A percentile compares a stretch with the other conserved stretches of the same genome.
Evolutionary conservation across 2,888 invertebrate genomes (phyloP).

Genomic region (Philonicus albiceps): DNA sequence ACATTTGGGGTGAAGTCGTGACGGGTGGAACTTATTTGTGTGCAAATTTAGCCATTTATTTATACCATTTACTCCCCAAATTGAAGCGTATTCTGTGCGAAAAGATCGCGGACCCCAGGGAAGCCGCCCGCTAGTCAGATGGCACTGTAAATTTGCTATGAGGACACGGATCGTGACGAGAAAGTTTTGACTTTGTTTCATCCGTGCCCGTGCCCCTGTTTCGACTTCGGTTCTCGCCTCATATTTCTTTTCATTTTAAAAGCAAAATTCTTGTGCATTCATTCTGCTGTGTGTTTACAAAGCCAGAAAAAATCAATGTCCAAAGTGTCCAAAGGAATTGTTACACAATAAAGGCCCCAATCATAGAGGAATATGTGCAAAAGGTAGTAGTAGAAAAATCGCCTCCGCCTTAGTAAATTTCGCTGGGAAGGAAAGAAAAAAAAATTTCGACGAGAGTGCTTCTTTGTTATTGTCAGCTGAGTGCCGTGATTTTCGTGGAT

Average conservation of each 20-base stretch:
- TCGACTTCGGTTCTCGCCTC: not conserved
- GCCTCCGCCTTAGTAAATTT: not conserved
- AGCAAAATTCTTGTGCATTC: not conserved
- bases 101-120: not conserved
- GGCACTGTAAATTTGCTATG: conserved; percentile 3
- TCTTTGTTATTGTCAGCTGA: not conserved
- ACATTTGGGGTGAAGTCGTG: conserved; percentile 38
- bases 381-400: conserved; percentile 23
- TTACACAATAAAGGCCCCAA: conserved; percentile 9
- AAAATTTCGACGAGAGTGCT: not conserved
- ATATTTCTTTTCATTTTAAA: not conserved
- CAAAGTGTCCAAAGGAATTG: not conserved
- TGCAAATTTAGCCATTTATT: conserved; percentile 6
- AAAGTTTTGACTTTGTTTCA: conserved; percentile 37
- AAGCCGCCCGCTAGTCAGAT: not conserved
- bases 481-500: not conserved
- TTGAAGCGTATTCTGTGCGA: not conserved
- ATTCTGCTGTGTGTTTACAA: not conserved
- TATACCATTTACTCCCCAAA: not conserved
- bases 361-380: conserved; percentile 31
- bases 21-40: conserved; percentile 29
- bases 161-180: conserved; percentile 36
- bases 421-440: not conserved
- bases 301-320: conserved; percentile 18
- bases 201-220: conserved; percentile 33